Evolutionary conservation across 2,113 vertebrate species (phyloP), one percentile per base, ranked within the genome.

Genomic region (Murina feae): DNA sequence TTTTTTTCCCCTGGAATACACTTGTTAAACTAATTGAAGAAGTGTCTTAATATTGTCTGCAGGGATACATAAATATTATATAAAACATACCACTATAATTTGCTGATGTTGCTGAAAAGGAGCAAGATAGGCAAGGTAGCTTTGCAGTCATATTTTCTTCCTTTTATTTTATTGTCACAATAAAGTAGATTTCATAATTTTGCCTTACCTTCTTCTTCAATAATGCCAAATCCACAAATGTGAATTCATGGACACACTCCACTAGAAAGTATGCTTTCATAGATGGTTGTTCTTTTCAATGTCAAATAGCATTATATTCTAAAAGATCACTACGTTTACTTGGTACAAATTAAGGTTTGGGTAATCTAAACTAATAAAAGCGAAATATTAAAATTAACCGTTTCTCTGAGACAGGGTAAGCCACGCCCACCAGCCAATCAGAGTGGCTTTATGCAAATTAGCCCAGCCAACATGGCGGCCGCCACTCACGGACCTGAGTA

Each of bases 1-100:
- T 1, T 0, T 8, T 20, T 95, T 94, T 37, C 14, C 85, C 66
- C 23, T 81, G 47, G 72, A 49, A n/a, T 92, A 32, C 21, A 25
- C 94, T 76, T 91, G 16, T 37, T 81, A 95, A 96, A 37, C 5
- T 94, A 95, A 96, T 60, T 12, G 35, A 81, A 37, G 12, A 65
- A 12, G 44, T 69, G 0, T 63, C 81, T 92, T 75, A 85, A 68
- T 92, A 79, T 2, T 16, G 0, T 11, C 53, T 92, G 69, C 5
- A 86, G 0, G 14, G 3, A 55, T 18, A 35, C 3, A 86, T 16
- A 4, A 71, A 83, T 44, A 23, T 8, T 90, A 83, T 7, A 1
- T 9, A 63, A 74, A 49, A 20, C 17, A 71, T 28, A 9, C 0
- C 3, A 14, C 23, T 86, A 37, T 9, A 39, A n/a, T 72, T 76